A percentile compares a stretch with the other conserved stretches of the same genome.
phyloP scores from a whole-genome alignment of 2,113 vertebrate species.

The Calcarius ornatus region DNA sequence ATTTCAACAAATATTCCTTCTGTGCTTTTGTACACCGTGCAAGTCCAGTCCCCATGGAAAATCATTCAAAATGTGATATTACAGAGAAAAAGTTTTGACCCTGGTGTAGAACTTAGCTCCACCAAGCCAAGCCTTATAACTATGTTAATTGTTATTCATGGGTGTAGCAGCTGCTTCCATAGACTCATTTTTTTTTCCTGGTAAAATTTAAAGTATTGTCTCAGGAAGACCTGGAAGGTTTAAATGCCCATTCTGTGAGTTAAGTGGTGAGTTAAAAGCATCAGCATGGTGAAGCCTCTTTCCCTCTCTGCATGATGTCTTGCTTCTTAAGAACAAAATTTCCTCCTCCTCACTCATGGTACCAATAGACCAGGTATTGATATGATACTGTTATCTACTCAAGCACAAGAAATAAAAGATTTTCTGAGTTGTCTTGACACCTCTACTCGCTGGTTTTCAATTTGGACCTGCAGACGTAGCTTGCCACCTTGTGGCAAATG shows the following conservation, averaged over 20 bases:
- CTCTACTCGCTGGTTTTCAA: background rate
- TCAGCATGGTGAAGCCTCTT: background rate
- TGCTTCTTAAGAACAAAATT: background rate
- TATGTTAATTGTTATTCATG: background rate
- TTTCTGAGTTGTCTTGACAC: background rate
- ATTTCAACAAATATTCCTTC: background rate
- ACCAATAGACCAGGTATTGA: background rate
- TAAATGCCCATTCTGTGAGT: background rate
- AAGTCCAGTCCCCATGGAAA: background rate
- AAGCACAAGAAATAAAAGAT: background rate
- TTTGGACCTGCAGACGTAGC: constrained; percentile 41
- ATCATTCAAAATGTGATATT: background rate
- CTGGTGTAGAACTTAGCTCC: background rate
- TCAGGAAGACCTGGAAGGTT: background rate
- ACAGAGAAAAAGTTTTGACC: background rate
- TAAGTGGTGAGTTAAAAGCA: background rate
- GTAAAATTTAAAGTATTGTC: background rate
- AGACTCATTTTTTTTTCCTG: background rate
- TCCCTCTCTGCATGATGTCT: background rate
- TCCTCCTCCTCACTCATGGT: background rate
- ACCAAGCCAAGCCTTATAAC: background rate
- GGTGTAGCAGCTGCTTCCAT: background rate
- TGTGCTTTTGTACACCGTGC: background rate
- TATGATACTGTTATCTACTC: background rate
- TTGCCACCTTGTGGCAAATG: constrained; percentile 75